These are phyloP conservation scores for Epirrita christyi DNA, from an alignment of 2,888 invertebrate species.

Conservation along the genomic window DNA sequence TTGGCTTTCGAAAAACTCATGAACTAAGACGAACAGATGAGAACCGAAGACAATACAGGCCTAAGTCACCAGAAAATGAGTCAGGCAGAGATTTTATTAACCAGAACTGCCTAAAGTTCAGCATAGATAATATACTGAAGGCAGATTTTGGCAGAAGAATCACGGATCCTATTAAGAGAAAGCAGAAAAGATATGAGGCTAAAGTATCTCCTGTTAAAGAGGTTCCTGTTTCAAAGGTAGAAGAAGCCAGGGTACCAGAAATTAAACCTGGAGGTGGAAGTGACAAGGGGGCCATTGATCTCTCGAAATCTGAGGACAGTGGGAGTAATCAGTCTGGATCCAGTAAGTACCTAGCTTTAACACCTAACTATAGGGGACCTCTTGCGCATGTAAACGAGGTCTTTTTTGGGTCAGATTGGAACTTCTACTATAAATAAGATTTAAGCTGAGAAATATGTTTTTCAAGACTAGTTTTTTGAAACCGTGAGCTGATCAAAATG, in stretches of 20 bases:
- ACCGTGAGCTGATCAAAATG: too few relatives aligned
- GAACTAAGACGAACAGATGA: constrained; percentile 66
- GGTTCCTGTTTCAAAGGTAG: constrained; percentile 54
- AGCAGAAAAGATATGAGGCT: constrained; percentile 66
- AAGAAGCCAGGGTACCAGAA: constrained; percentile 73
- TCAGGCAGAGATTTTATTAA: constrained; percentile 75
- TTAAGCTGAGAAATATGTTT: too few relatives aligned
- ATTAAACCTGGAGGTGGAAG: constrained; percentile 53
- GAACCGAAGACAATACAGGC: constrained; percentile 62
- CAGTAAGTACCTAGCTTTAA: too few relatives aligned
- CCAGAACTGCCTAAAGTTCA: constrained; percentile 88
- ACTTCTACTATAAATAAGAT: too few relatives aligned
- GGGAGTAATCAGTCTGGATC: constrained; percentile 73
- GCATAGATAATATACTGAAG: constrained; percentile 93
- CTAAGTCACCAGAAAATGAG: constrained; percentile 71
- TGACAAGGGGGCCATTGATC: constrained; percentile 75
- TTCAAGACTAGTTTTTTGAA: too few relatives aligned
- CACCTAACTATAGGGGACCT: too few relatives aligned
- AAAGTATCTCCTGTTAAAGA: constrained; percentile 66
- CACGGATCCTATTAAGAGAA: constrained; percentile 88
- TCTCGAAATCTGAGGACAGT: constrained; percentile 76
- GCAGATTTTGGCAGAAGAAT: constrained; percentile 92
- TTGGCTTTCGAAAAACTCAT: constrained; percentile 57
- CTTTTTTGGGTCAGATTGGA: too few relatives aligned
- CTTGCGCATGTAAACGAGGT: too few relatives aligned